Evolutionary conservation across 2,888 invertebrate genomes (phyloP), one percentile per base, ranked within the genome.

Genomic region (Leptinotarsa haldemani): DNA sequence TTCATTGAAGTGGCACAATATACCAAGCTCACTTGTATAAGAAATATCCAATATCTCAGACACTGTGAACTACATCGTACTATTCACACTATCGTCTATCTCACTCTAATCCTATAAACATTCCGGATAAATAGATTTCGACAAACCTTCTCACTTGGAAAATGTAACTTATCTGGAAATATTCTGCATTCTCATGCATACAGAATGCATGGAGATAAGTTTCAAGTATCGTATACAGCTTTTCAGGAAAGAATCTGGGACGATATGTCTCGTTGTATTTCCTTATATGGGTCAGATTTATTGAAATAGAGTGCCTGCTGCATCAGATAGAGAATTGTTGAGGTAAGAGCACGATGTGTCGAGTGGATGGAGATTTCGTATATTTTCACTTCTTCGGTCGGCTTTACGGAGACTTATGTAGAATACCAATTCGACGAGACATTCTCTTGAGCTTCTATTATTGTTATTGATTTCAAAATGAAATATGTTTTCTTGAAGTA

Each of bases 151-250:
- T 61, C 61, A 30, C 40, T 30, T 61, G 61, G 61, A 61, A 61
- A 61, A 61, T n/a, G 61, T 40, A 18, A 61, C 61, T 61, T 40
- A 40, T 61, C 61, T 40, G 30, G n/a, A n/a, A 61, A 61, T 61
- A 61, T 61, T 61, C 61, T 61, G 61, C 61, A 61, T 25, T n/a
- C 18, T 61, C 61, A 61, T 61, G 30, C 61, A 61, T 61, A 61
- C 30, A n/a, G 30, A 61, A 61, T 61, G 61, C 61, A 40, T n/a
- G n/a, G 61, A 61, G 40, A 61, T 61, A 25, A n/a, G 30, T 56
- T 40, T 61, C 12, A 40, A 61, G 61, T 61, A 61, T 61, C 61
- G n/a, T 30, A 61, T 25, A 9, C 40, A 61, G 30, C 61, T 61
- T 61, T 61, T 30, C 18, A 61, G 4, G 40, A 56, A 40, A 15